phyloP scores from a whole-genome alignment of 2,888 invertebrate species.

The Stictocephala bisonia region DNA sequence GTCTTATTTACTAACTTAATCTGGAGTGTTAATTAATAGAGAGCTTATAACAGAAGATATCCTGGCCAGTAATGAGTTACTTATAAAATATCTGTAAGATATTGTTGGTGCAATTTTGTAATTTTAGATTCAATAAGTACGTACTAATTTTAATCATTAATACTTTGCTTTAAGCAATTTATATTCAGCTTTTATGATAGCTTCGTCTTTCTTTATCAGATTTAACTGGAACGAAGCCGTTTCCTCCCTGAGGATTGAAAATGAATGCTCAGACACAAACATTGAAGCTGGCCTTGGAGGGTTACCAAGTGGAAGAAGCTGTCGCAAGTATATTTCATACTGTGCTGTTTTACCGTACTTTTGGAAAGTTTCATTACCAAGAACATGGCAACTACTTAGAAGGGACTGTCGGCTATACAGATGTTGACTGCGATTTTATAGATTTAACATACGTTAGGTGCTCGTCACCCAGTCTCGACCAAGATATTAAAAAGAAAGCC shows the following conservation, averaged over 20 bases:
- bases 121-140: no score
- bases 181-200: no score
- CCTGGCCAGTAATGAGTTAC: no score
- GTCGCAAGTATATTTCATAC: slow-evolving; percentile 46
- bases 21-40: no score
- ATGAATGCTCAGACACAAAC: slow-evolving; percentile 42
- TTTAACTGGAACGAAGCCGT: background rate
- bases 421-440: slow-evolving; percentile 43
- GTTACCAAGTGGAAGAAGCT: slow-evolving; percentile 43
- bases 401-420: slow-evolving; percentile 40
- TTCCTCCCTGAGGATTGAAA: background rate
- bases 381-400: slow-evolving; percentile 31
- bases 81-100: no score
- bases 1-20: no score
- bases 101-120: no score
- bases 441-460: slow-evolving; percentile 41
- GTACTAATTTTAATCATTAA: no score
- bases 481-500: slow-evolving; percentile 14
- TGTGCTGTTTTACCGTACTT: slow-evolving; percentile 34
- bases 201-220: slow-evolving; percentile 24
- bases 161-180: no score
- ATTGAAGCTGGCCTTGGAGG: slow-evolving; percentile 37
- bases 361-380: slow-evolving; percentile 41
- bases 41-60: no score
- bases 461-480: slow-evolving; percentile 31